phyloP scores from a whole-genome alignment of 1,140 invertebrate species.

The Ips typographus region DNA sequence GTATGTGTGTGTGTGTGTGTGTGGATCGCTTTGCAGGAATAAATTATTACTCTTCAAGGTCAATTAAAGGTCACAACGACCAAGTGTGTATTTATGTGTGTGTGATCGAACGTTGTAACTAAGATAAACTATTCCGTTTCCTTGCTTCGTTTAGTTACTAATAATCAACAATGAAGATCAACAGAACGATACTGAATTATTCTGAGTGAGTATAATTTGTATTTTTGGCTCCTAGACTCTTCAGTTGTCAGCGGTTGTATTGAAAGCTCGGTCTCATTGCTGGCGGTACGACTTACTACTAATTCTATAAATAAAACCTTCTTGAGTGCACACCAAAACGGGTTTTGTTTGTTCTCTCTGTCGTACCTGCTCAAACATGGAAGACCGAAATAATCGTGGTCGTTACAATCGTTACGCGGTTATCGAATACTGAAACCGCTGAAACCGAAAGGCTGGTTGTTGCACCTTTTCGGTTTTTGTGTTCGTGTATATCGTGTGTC shows the following conservation, averaged over 20 bases:
- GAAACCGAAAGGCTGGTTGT: background rate
- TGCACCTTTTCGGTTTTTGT: conserved; percentile 14
- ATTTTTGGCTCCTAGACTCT: too few relatives aligned
- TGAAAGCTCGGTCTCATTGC: too few relatives aligned
- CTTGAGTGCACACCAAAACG: conserved; percentile 9
- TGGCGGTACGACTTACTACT: too few relatives aligned
- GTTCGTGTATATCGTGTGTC: background rate
- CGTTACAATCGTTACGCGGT: background rate
- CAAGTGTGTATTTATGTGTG: background rate
- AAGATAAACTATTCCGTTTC: background rate
- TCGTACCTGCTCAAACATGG: conserved; percentile 19
- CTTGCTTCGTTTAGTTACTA: too few relatives aligned
- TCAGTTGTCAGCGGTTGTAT: too few relatives aligned
- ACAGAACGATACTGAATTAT: too few relatives aligned
- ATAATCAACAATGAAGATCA: too few relatives aligned
- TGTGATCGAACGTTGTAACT: background rate
- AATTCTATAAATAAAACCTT: conserved; percentile 1
- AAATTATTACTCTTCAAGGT: conserved; percentile 15
- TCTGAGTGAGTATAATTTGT: too few relatives aligned
- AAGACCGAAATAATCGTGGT: conserved; percentile 16
- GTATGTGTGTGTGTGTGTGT: background rate
- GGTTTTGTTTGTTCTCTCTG: conserved; percentile 9
- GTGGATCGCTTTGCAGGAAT: conserved; percentile 23
- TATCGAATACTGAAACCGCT: conserved; percentile 13
- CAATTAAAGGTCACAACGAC: conserved; percentile 18